Evolutionary conservation across 2,797 vertebrate species (phyloP).

Genomic region (Apodemus agrarius): DNA sequence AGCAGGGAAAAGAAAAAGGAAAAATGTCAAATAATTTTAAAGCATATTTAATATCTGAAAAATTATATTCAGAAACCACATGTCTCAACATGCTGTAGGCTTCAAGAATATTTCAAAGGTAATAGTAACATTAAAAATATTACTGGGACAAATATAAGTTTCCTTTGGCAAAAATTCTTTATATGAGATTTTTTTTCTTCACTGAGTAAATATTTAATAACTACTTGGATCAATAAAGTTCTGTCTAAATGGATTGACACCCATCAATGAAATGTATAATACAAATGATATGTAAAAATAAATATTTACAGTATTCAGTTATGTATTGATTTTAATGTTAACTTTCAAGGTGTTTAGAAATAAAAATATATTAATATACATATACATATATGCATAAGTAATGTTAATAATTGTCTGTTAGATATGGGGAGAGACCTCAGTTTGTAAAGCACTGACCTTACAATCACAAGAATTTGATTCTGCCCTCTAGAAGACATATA

Average conservation of each 20-base stretch:
- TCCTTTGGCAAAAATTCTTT: background rate
- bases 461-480: background rate
- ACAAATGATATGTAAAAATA: background rate
- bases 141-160: slow-evolving; percentile 18
- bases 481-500: background rate
- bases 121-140: slow-evolving; percentile 13
- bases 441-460: background rate
- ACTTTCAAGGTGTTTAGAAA: background rate
- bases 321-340: background rate
- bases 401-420: background rate
- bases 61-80: background rate
- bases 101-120: slow-evolving; percentile 45
- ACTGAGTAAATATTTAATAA: slow-evolving; percentile 46
- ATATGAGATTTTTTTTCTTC: background rate
- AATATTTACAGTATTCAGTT: background rate
- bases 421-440: background rate
- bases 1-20: background rate
- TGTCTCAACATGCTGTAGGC: background rate
- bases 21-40: background rate
- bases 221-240: background rate
- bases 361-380: background rate
- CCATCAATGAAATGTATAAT: background rate
- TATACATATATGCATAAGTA: background rate
- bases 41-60: background rate
- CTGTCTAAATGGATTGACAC: background rate